Base-by-base conservation (phyloP, 2,888 invertebrate genomes). In the Thysanoteuthis rhombus region DNA sequence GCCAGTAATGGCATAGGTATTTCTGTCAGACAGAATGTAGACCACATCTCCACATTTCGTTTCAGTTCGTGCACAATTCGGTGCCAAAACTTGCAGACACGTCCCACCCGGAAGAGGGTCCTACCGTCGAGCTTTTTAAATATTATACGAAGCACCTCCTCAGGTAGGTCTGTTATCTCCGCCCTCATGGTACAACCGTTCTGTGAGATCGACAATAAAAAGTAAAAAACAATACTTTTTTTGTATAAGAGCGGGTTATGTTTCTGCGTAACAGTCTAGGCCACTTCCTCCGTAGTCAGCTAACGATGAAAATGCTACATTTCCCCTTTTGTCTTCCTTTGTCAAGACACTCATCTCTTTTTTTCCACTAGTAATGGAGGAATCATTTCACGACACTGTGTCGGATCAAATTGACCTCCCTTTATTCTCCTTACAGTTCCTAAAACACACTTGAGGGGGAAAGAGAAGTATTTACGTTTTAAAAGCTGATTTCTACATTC, bases 81-180 rank as follows among this genome's bases (percentile, higher is more conserved):
- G 10, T 92, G 45, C 92, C 92, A 92, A 45, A 45, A 92, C 92
- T 92, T 92, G n/a, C 92, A 92, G 25, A 92, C 92, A 22, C 45
- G 42, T 38, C n/a, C 92, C 45, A 42, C 36, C 40, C 92, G 92
- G 32, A 92, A 92, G n/a, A 92, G 25, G 5, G 42, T 40, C 16
- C 32, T 40, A 39, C 92, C 92, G 42, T 92, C 92, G n/a, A 92
- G 45, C 39, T 92, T 92, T 45, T n/a, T 40, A 32, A 92, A 92
- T 22, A 92, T 92, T 32, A 92, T 92, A 32, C 92, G 92, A 42
- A 92, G 92, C n/a, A 92, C 40, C 45, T 92, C 92, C 42, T 92
- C 92, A 0, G 92, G 92, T 40, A 92, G 16, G 3, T 39, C 42
- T n/a, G 42, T 92, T 45, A 92, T 45, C 45, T 92, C 92, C 0